Base-by-base conservation (phyloP, 2,888 invertebrate species). In the Hyles lineata region DNA sequence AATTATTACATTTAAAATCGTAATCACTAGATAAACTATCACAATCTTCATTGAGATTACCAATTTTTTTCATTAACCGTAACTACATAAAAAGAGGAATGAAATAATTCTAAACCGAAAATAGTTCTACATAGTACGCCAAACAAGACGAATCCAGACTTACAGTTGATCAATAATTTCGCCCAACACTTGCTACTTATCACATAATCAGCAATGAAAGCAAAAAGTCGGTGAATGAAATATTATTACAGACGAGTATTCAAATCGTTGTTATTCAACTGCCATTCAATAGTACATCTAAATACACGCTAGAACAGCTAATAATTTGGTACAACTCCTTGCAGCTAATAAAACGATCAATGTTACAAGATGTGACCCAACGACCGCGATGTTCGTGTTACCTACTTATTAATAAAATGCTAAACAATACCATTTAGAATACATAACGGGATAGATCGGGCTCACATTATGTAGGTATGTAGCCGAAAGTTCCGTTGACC, bases 401-500 rank as follows among this genome's bases (percentile, higher is more conserved):
- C 72, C 69, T 69, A 69, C 70, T 52, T 67, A 67, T 70, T 58
- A 70, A 70, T 61, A 60, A 72, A 72, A 72, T 61, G 70, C 50
- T 72, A 72, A 72, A 70, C 69, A 72, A 72, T 60, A 43, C 69
- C 69, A 70, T 60, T 60, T 72, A 72, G 70, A 70, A 70, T 62
- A 29, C 62, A 29, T 72, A 72, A 72, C 72, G 72, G 72, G 52
- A 72, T 60, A 58, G 32, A 21, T 71, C 29, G 62, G 35, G 35
- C 50, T 69, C 55, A 55, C 43, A 55, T 61, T 70, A 73, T 73
- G 61, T 69, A 72, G 72, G 70, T 72, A 70, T 72, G 61, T 55
- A 73, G 70, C 59, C 35, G 69, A 71, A 71, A 71, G 74, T 69
- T 69, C 74, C 71, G 71, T 74, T 74, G 74, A 69, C 69, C 71